Evolutionary conservation across 2,888 invertebrate species (phyloP), one percentile per base, ranked within the genome.

Genomic region (Hipparchia semele): DNA sequence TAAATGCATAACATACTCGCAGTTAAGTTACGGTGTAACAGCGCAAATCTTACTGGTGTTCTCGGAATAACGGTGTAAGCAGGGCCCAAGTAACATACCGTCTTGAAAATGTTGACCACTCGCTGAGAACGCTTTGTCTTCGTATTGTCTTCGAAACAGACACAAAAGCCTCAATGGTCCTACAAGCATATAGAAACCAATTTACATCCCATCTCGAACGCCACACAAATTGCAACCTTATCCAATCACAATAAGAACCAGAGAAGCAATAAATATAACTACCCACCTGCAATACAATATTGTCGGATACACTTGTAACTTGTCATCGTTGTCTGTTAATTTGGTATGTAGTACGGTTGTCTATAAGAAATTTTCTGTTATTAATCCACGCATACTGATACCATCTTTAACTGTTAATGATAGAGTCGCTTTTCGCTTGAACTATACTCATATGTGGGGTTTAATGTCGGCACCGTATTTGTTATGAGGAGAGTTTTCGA

Each of bases 291-390:
- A 81, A 79, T 70, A 49, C 73, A 79, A 78, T 12, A 72, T 86
- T 87, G 89, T 84, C 75, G 75, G 82, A 82, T 85, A 81, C 88
- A 91, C 91, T 92, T 92, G 91, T 91, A 85, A 87, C 87, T 87
- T 91, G 92, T 92, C 92, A 90, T 89, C 90, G 88, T 87, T 90
- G 91, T 92, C 91, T 91, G 91, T 91, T 91, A 92, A 92, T 92
- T 91, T 90, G 86, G 86, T 84, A 84, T 86, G 88, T 88, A 84
- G 82, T 84, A 85, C 86, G 56, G 71, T 70, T 67, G 59, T 80
- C 80, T 77, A 77, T 73, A 73, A 76, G 73, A 67, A 39, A 56
- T 61, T 60, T 66, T 33, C 71, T 61, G 23, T 10, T 12, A 45
- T 39, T 70, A 65, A 70, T 53, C 66, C 46, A 39, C 13, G n/a